These are phyloP conservation scores for Delia radicum DNA, from an alignment of 1,140 invertebrate species.

Conservation along the genomic window DNA sequence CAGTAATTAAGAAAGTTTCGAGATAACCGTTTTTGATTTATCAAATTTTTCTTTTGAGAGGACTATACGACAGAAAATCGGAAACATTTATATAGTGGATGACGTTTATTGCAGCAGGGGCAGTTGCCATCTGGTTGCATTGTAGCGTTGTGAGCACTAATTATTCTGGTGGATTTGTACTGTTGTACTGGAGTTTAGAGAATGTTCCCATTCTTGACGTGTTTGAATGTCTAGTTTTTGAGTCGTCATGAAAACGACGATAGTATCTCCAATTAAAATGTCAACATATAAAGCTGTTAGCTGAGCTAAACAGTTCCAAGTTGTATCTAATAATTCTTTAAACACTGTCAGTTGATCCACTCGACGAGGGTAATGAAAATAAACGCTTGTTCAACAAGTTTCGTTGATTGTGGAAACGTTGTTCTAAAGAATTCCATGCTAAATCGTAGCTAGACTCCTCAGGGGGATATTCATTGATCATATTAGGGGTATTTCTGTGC, in stretches of 20 bases:
- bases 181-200: background rate
- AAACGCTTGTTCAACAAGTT: background rate
- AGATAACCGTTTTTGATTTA: background rate
- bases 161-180: background rate
- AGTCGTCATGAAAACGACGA: background rate
- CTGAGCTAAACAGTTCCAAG: background rate
- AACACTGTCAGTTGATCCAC: background rate
- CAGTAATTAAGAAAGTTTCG: background rate
- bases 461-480: background rate
- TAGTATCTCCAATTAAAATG: background rate
- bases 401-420: background rate
- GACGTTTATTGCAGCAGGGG: too few species aligned
- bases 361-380: background rate
- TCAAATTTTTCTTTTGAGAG: background rate
- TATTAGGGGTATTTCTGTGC: too few species aligned
- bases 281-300: background rate
- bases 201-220: background rate
- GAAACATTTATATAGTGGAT: too few species aligned
- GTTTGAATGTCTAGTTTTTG: background rate
- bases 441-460: background rate
- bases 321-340: background rate
- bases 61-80: background rate
- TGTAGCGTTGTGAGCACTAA: too few species aligned
- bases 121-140: too few species aligned
- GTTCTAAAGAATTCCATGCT: conserved; percentile 5